Evolutionary conservation across 2,797 vertebrate genomes (phyloP), one percentile per base, ranked within the genome.

Genomic region (Molossus alvarezi): DNA sequence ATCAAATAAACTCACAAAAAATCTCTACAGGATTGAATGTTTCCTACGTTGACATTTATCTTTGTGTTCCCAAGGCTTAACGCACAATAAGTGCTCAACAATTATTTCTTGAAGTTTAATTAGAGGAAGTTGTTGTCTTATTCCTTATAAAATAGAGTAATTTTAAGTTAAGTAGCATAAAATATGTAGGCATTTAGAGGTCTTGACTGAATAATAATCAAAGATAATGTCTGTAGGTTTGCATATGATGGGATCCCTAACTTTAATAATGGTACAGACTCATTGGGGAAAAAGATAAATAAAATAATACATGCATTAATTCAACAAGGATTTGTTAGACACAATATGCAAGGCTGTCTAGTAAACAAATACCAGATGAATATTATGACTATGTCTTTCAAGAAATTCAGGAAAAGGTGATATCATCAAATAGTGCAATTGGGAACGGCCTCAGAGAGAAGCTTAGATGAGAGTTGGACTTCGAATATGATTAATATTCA

Each of bases 41-140:
- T 77, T 77, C 75, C 57, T n/a, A 33, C 53, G n/a, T 77, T 55
- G n/a, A 57, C 75, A 77, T 77, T 57, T 86, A 80, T 86, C 91
- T 81, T 87, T 82, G 71, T 88, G 20, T 88, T 93, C n/a, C 57
- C 45, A 83, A 65, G 15, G 53, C 21, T 88, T 77, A 84, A 81
- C 53, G 88, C 17, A 84, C 23, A 45, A 4, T 60, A 88, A 71
- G 53, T 18, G 17, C 9, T 92, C 41, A 85, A 90, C 45, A 69
- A 76, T 88, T 65, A 85, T 62, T 95, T 88, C 9, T 25, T 83
- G 88, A 77, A 76, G 14, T 71, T 90, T 81, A 87, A 90, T 84
- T 96, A 45, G 21, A 64, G 15, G 37, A 60, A 90, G 17, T 23
- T 90, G 3, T 14, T 60, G 6, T 92, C 55, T 51, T 81, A 82